A percentile compares a stretch with the other conserved stretches of the same genome.
These are phyloP conservation scores for Drosophila antonietae DNA, from an alignment of 2,888 invertebrate species.

Conservation along the genomic window DNA sequence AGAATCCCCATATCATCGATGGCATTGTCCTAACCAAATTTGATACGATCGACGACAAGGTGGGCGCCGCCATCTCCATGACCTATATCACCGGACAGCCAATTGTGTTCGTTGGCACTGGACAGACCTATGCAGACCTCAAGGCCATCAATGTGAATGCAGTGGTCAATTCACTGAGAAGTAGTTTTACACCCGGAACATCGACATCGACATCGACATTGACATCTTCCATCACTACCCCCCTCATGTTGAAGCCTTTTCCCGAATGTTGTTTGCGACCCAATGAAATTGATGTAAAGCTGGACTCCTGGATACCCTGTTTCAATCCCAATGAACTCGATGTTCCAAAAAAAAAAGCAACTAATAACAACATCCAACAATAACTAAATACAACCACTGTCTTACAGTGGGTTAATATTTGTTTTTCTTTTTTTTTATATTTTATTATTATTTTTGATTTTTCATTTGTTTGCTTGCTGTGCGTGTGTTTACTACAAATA, in stretches of 20 bases:
- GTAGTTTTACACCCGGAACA: constrained; percentile 82
- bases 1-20: constrained; percentile 96
- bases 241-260: background rate
- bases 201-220: no score
- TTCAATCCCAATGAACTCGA: background rate
- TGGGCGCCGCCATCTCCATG: constrained; percentile 99
- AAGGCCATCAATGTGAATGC: constrained; percentile 98
- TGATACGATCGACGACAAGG: constrained; percentile 99
- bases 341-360: background rate
- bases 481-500: constrained; percentile 2
- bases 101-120: constrained; percentile 96
- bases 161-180: constrained; percentile 98
- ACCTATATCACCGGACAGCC: constrained; percentile 99
- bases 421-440: background rate
- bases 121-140: constrained; percentile 99
- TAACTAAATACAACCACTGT: background rate
- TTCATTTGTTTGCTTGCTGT: constrained; percentile 2
- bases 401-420: background rate
- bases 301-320: background rate
- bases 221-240: no score
- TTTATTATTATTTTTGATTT: constrained; percentile 3
- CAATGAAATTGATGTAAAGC: background rate
- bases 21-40: constrained; percentile 99
- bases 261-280: background rate
- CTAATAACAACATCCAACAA: background rate